A percentile compares a stretch with the other conserved stretches of the same genome.
phyloP scores from a whole-genome alignment of 2,888 invertebrate species.

The Macaria liturata region DNA sequence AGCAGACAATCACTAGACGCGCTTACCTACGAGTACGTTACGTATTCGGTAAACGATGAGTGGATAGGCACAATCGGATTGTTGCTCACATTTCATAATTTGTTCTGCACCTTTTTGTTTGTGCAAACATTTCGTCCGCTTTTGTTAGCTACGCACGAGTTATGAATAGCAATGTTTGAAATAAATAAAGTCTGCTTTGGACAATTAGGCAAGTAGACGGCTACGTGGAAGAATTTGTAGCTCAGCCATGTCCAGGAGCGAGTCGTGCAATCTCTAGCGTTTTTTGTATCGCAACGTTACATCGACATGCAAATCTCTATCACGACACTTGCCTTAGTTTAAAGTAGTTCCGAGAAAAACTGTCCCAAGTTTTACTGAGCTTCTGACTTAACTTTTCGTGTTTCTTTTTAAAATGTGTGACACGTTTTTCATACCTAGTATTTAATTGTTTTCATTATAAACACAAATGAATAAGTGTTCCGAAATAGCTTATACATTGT shows the following conservation, averaged over 20 bases:
- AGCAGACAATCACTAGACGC: constrained; percentile 36
- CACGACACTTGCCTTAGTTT: constrained; percentile 48
- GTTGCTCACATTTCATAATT: constrained; percentile 18
- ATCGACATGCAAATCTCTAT: constrained; percentile 59
- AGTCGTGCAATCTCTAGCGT: constrained; percentile 39
- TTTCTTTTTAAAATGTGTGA: constrained; percentile 30
- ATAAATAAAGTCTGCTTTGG: constrained; percentile 34
- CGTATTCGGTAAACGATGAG: background rate
- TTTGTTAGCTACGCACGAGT: constrained; percentile 29
- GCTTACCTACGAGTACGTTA: constrained; percentile 12
- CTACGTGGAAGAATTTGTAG: constrained; percentile 22
- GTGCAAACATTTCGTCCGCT: constrained; percentile 27
- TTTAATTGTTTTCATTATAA: no score
- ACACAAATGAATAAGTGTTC: no score
- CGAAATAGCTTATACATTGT: no score
- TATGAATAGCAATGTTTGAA: constrained; percentile 32
- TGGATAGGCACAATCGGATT: constrained; percentile 10
- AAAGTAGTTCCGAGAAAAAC: constrained; percentile 50
- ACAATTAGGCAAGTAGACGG: constrained; percentile 16
- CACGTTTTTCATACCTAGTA: no score
- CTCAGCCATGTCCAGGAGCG: constrained; percentile 38
- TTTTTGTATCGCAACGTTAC: constrained; percentile 46
- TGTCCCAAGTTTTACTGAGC: constrained; percentile 40
- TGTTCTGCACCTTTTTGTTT: constrained; percentile 14
- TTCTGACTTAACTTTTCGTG: constrained; percentile 36